Evolutionary conservation across 2,888 invertebrate genomes (phyloP), one percentile per base, ranked within the genome.

Genomic region (Heteropelma amictum): DNA sequence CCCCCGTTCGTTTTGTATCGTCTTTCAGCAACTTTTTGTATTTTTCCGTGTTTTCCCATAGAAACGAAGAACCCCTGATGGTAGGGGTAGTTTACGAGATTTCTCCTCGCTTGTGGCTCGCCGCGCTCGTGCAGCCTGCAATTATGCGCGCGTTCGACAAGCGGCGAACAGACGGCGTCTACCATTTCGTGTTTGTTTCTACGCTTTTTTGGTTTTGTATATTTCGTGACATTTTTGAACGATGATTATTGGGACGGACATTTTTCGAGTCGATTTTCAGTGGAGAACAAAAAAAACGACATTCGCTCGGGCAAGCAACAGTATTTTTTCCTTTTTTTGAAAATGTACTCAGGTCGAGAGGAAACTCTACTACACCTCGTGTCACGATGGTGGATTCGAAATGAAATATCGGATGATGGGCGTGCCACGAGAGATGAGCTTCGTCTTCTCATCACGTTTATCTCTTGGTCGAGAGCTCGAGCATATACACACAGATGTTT

Each of bases 121-220:
- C 56, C 56, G 42, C 56, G 58, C 38, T 38, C 38, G 38, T 60
- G 72, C 76, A 80, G 76, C 80, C 81, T 78, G 78, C 78, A 82
- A 82, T 82, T 81, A 81, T 77, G 70, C 72, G 56, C 60, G 40
- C 67, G 56, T 71, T 63, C 65, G 42, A 42, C 49, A 23, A 54
- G 71, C 63, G 35, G 45, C 28, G 53, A n/a, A 63, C 33, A 56
- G 71, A 58, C 40, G 71, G 35, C n/a, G n/a, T 56, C 51, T 14
- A 21, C 68, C 14, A 17, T 74, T 72, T 70, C 51, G 72, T 78
- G 77, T 75, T 78, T 79, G 78, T 79, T 79, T 79, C 77, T 72
- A 67, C 51, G 69, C 28, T 65, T 35, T 67, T 49, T 56, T 21
- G 49, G 23, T n/a, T 10, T 42, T 26, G 40, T 56, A n/a, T n/a